A percentile compares a stretch with the other conserved stretches of the same genome.
These are phyloP conservation scores for Hartigia nigra DNA, from an alignment of 2,888 invertebrate genomes.

Conservation along the genomic window DNA sequence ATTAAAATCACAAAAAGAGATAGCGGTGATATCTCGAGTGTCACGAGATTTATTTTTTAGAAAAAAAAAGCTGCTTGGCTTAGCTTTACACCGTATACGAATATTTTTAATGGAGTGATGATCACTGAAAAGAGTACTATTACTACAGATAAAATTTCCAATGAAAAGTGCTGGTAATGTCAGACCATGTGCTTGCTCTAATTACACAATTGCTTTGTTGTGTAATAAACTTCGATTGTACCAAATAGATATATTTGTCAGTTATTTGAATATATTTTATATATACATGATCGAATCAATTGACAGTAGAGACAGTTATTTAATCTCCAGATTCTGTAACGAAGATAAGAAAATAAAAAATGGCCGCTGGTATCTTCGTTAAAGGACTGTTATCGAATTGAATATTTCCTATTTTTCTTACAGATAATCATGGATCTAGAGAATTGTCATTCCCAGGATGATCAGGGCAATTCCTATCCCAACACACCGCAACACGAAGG, in stretches of 20 bases:
- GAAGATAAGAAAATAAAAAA: neutral
- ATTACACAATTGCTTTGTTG: neutral
- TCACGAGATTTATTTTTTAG: neutral
- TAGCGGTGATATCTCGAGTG: neutral
- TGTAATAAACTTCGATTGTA: neutral
- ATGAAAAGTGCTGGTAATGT: neutral
- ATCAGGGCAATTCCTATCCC: conserved; percentile 29
- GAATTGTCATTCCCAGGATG: conserved; percentile 45
- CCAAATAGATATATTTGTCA: neutral
- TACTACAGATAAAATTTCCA: neutral
- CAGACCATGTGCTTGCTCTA: neutral
- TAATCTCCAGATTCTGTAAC: neutral
- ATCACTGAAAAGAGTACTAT: neutral
- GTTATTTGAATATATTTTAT: neutral
- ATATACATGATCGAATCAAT: neutral
- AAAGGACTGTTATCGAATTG: neutral
- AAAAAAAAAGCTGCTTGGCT: neutral
- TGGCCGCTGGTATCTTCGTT: neutral
- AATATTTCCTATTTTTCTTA: conserved; percentile 11
- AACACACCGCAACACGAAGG: conserved; percentile 48
- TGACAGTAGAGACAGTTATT: neutral
- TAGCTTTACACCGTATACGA: neutral
- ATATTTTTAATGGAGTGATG: neutral
- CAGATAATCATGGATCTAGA: conserved; percentile 57
- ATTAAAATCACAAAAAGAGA: neutral